Evolutionary conservation across 2,888 invertebrate species (phyloP).

Genomic region (Hypselothyrea guttata): DNA sequence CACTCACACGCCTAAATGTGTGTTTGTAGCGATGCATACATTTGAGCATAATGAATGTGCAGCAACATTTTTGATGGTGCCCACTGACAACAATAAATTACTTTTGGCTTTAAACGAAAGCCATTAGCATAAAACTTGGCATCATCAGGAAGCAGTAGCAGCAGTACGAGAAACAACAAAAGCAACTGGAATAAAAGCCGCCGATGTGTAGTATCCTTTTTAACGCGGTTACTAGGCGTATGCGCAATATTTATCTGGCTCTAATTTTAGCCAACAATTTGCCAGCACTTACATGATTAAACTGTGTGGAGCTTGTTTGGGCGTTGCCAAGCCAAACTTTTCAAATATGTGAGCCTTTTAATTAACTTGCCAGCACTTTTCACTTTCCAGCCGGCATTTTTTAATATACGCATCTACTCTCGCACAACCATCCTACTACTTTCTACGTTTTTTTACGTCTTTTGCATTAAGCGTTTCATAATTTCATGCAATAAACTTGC

Average conservation of each 20-base stretch:
- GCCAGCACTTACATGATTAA: conserved; percentile 75
- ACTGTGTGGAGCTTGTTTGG: conserved; percentile 54
- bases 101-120: conserved; percentile 78
- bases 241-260: conserved; percentile 77
- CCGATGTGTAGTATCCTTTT: conserved; percentile 37
- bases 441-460: neutral
- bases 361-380: conserved; percentile 65
- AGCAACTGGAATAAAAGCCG: neutral
- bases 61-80: conserved; percentile 78
- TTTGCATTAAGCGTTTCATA: conserved; percentile 71
- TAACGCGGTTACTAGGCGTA: conserved; percentile 63
- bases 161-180: neutral
- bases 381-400: conserved; percentile 20
- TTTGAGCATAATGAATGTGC: conserved; percentile 76
- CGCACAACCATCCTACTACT: neutral
- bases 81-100: conserved; percentile 78
- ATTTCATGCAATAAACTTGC: conserved; percentile 77
- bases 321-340: conserved; percentile 49
- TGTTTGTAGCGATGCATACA: conserved; percentile 42
- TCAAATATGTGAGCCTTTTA: conserved; percentile 73
- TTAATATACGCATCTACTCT: conserved; percentile 36
- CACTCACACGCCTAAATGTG: conserved; percentile 10
- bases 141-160: conserved; percentile 48
- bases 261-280: conserved; percentile 78
- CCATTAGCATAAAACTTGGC: conserved; percentile 78